Conservation (phyloP, 2,113 vertebrate species). For the Odobenus rosmarus region DNA sequence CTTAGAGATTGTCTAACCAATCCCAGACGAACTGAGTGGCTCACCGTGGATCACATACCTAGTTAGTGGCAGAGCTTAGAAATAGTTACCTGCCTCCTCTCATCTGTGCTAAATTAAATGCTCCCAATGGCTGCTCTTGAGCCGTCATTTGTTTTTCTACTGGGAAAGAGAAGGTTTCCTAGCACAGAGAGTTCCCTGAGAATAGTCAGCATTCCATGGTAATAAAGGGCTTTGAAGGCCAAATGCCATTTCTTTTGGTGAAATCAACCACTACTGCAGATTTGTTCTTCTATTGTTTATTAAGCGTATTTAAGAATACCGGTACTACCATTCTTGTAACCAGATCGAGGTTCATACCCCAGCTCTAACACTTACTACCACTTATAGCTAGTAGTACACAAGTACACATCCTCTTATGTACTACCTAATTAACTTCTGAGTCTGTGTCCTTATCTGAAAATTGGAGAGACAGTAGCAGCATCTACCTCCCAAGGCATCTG, state of each 20-base stretch:
- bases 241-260: constrained; percentile 7
- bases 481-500: neutral
- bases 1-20: neutral
- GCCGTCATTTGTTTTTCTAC: neutral
- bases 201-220: neutral
- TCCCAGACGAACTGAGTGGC: neutral
- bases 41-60: neutral
- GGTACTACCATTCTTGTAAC: neutral
- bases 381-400: too few species aligned
- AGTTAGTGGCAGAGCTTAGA: neutral
- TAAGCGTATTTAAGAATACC: neutral
- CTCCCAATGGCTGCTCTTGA: neutral
- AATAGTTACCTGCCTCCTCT: neutral
- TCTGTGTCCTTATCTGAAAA: neutral
- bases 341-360: neutral
- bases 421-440: neutral
- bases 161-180: neutral
- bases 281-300: neutral
- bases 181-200: constrained; percentile 8
- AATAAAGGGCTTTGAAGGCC: neutral
- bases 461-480: neutral
- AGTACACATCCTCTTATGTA: neutral
- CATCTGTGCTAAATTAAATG: neutral
- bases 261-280: neutral
- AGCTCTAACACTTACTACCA: neutral